These are phyloP conservation scores for Ficedula albicollis DNA, from an alignment of 2,797 vertebrate species.

Conservation along the genomic window DNA sequence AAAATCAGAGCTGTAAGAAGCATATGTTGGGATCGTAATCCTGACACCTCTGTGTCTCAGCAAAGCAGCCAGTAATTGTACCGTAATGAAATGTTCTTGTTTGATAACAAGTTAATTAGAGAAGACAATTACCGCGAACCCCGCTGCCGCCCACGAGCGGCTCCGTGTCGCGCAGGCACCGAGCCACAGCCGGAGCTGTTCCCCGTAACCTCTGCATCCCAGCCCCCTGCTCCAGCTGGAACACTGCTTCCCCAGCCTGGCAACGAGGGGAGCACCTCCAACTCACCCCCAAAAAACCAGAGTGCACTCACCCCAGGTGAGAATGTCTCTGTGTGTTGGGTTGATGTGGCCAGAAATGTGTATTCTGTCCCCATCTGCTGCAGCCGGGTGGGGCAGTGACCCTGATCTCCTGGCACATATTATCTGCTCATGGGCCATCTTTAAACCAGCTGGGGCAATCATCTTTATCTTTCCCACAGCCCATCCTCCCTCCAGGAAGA, in stretches of 20 bases:
- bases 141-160: slow-evolving; percentile 77
- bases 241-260: neutral
- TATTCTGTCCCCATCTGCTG: too few species aligned
- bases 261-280: neutral
- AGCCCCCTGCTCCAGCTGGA: neutral
- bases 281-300: neutral
- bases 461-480: too few species aligned
- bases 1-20: slow-evolving; percentile 82
- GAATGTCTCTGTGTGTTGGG: neutral
- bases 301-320: fast-evolving
- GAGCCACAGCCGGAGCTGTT: slow-evolving; percentile 3
- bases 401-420: too few species aligned
- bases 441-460: too few species aligned
- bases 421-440: too few species aligned
- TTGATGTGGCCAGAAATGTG: too few species aligned
- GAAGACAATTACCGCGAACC: slow-evolving; percentile 86
- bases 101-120: slow-evolving; percentile 95
- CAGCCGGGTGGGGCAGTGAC: too few species aligned
- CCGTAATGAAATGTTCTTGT: slow-evolving; percentile 92
- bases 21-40: slow-evolving; percentile 84
- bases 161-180: neutral
- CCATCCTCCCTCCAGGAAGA: too few species aligned
- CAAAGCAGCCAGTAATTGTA: slow-evolving; percentile 90
- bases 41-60: slow-evolving; percentile 83
- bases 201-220: neutral